Base-by-base conservation (phyloP, 2,888 invertebrate species). In the Azorinus chamasolen region DNA sequence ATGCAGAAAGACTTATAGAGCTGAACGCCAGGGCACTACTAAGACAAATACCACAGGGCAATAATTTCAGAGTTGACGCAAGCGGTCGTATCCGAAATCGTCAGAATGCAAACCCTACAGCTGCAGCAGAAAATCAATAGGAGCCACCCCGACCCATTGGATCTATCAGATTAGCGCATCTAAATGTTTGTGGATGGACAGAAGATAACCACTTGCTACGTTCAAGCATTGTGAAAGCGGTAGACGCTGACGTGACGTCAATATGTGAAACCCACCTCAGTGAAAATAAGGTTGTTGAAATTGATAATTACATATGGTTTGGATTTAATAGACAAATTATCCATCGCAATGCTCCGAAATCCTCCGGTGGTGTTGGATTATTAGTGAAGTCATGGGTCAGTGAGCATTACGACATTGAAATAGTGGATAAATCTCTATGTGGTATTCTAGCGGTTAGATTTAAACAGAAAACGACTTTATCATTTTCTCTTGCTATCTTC, bases 131-230 rank as follows among this genome's bases (percentile, higher is more conserved):
- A n/a, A n/a, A n/a, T n/a, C n/a, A n/a, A n/a, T 64, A 62, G 63
- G 62, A 53, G 20, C n/a, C 58, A 22, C n/a, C 69, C 68, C 68
- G 64, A 16, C 69, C 48, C 27, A 22, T 16, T 61, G 55, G 53
- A 16, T 50, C 55, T 5, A 51, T 65, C 0, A 61, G 20, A 43
- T n/a, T 80, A 24, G 72, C 73, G 3, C 76, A 80, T 16, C 8
- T 70, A n/a, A 80, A 80, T 54, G 70, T 80, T 12, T 71, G 76
- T 58, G 71, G 76, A 16, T 80, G 76, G 73, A 80, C 80, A 27
- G 32, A 16, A 12, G 61, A 72, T 46, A 80, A 76, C 27, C 18
- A 51, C 43, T 45, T 20, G 2, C 58, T 76, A 63, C 43, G 71
- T 0, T 45, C 45, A 32, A 25, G 37, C 12, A 62, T 71, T 45